Base-by-base conservation (phyloP, 2,888 invertebrate genomes). In the Ennomos erosarius region DNA sequence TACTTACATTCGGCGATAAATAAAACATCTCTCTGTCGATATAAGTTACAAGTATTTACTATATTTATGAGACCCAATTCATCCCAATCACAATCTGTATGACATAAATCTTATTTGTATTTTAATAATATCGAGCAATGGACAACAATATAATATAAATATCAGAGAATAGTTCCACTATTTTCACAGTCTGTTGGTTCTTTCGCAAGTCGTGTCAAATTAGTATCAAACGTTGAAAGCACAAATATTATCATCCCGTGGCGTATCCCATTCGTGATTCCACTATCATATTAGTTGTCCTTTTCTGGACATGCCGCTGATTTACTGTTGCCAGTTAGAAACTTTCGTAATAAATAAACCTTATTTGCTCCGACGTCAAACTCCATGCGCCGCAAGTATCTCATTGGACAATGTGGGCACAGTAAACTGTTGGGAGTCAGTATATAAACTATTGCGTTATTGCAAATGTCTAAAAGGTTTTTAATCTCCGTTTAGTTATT, bases 311-410 rank as follows among this genome's bases (percentile, higher is more conserved):
- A 81, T 81, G 80, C 82, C 81, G 82, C 82, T 88, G 87, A 90
- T 90, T 88, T 88, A 90, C 81, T 84, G 86, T 82, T 74, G 75
- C 78, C 77, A 80, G 82, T 85, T 82, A 73, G 75, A 78, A 90
- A 91, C 86, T 91, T 90, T 87, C 65, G 82, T 85, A 88, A 91
- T 91, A 90, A 90, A 91, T 90, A 89, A 89, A 84, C 87, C 86
- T 82, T 88, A 86, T 87, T 85, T 85, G 81, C 75, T 81, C 87
- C 82, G 82, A 84, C 81, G 89, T 88, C 90, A 86, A 86, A 88
- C 82, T 88, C 84, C 79, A 84, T 78, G 83, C 79, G 73, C 78
- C 80, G 78, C 81, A 79, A 87, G 86, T 89, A 88, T 88, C 84
- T 82, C 74, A 78, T 81, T 82, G 81, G 82, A 84, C 77, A 72